Evolutionary conservation across 2,113 vertebrate genomes (phyloP).

Genomic region (Epinephelus lanceolatus): DNA sequence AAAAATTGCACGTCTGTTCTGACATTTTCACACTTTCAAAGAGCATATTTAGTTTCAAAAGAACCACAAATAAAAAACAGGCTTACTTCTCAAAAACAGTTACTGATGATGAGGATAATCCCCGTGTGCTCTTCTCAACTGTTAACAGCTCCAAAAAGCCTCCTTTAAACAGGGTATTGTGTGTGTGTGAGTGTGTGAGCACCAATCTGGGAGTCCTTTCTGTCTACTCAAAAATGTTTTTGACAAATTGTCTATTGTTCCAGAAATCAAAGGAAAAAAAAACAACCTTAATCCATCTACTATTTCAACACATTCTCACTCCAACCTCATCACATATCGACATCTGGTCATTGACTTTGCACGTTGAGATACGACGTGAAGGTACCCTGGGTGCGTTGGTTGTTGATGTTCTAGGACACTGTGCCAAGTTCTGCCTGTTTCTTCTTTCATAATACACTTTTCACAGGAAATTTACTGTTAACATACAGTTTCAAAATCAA

Average conservation of each 20-base stretch:
- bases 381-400: too few relatives aligned
- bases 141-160: constrained; percentile 25
- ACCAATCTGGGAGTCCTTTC: neutral
- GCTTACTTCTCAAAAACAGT: constrained; percentile 3
- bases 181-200: neutral
- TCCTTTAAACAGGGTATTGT: constrained; percentile 11
- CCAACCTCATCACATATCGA: too few relatives aligned
- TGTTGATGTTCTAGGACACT: too few relatives aligned
- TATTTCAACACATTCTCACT: neutral
- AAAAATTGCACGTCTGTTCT: constrained; percentile 21
- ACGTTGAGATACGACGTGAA: too few relatives aligned
- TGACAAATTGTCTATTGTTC: neutral
- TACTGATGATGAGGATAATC: neutral
- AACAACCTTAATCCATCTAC: neutral
- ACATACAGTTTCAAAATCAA: too few relatives aligned
- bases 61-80: neutral
- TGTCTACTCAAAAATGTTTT: neutral
- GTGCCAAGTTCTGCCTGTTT: too few relatives aligned
- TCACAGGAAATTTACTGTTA: too few relatives aligned
- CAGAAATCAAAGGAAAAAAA: neutral
- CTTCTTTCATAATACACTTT: too few relatives aligned
- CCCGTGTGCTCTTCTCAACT: neutral
- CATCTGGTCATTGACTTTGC: too few relatives aligned
- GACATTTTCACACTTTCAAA: constrained; percentile 20
- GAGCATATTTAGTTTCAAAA: neutral